A percentile compares a stretch with the other conserved stretches of the same genome.
phyloP scores from a whole-genome alignment of 2,888 invertebrate genomes.

The Drosophila affinis region DNA sequence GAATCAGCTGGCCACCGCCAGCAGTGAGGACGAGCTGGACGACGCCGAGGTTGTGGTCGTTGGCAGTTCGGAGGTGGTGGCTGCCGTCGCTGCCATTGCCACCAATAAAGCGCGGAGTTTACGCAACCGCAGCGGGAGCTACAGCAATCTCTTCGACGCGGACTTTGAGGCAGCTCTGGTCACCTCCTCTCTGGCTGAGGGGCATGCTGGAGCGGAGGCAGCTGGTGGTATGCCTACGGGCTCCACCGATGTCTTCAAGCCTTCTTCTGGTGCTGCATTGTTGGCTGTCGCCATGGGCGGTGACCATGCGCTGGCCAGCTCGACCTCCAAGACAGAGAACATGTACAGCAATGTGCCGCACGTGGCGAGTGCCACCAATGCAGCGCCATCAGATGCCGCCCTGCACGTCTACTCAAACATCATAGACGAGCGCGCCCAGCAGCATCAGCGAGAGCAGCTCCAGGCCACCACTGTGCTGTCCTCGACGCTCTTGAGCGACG shows the following conservation, averaged over 20 bases:
- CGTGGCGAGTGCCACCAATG: slow-evolving; percentile 41
- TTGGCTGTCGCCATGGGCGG: slow-evolving; percentile 73
- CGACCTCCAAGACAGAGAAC: slow-evolving; percentile 82
- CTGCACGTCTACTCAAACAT: slow-evolving; percentile 84
- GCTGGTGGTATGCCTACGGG: slow-evolving; percentile 23
- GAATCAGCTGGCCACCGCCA: slow-evolving; percentile 63
- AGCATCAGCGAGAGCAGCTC: slow-evolving; percentile 49
- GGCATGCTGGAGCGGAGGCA: slow-evolving; percentile 1
- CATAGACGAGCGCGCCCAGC: slow-evolving; percentile 79
- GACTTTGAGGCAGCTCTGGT: slow-evolving; percentile 74
- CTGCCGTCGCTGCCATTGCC: slow-evolving; percentile 82
- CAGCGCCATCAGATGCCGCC: slow-evolving; percentile 71
- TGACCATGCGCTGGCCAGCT: slow-evolving; percentile 63
- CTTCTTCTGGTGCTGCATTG: slow-evolving; percentile 67
- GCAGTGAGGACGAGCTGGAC: slow-evolving; percentile 73
- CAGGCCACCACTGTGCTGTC: slow-evolving; percentile 68
- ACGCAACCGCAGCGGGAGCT: slow-evolving; percentile 83
- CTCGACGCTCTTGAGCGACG: slow-evolving; percentile 83
- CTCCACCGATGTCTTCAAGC: slow-evolving; percentile 34
- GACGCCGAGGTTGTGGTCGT: slow-evolving; percentile 78
- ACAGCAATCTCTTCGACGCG: slow-evolving; percentile 83
- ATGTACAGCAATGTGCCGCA: slow-evolving; percentile 84
- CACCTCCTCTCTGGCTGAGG: slow-evolving; percentile 11
- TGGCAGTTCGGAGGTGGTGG: slow-evolving; percentile 81
- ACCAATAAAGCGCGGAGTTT: slow-evolving; percentile 78